These are phyloP conservation scores for Poecilia gillii DNA, from an alignment of 2,797 vertebrate genomes.

Conservation along the genomic window DNA sequence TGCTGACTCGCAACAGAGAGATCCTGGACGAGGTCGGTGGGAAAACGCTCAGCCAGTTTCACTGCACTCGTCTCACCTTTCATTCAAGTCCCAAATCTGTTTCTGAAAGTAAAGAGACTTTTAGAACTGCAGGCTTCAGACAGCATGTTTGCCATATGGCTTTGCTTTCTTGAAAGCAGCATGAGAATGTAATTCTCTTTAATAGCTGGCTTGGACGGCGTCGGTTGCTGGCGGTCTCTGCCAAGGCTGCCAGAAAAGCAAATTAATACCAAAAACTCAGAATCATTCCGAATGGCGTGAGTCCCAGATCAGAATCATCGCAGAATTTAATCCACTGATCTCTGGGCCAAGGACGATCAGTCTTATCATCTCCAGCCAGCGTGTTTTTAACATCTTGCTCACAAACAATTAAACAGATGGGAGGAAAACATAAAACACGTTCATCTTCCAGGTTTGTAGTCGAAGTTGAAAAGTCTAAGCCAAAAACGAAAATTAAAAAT, in stretches of 20 bases:
- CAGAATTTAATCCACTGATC: constrained; percentile 67
- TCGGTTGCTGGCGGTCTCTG: constrained; percentile 19
- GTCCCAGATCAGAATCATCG: constrained; percentile 69
- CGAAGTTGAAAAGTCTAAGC: constrained; percentile 48
- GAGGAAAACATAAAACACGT: constrained; percentile 45
- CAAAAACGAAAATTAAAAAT: constrained; percentile 39
- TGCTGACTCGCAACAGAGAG: constrained; percentile 95
- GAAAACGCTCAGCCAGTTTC: background rate
- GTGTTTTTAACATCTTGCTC: constrained; percentile 49
- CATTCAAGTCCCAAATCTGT: background rate
- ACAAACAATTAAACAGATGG: constrained; percentile 68
- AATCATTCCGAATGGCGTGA: constrained; percentile 57
- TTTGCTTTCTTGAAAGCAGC: constrained; percentile 39
- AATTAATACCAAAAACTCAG: constrained; percentile 35
- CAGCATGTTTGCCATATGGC: constrained; percentile 46
- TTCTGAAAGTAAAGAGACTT: constrained; percentile 34
- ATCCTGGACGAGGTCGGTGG: constrained; percentile 91
- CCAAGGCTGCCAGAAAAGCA: constrained; percentile 30
- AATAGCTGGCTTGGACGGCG: constrained; percentile 33
- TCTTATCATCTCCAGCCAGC: constrained; percentile 53
- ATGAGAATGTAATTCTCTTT: constrained; percentile 37
- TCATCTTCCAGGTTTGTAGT: constrained; percentile 65
- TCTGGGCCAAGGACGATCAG: constrained; percentile 67
- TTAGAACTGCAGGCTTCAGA: constrained; percentile 19
- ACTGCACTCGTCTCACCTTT: background rate